Conservation (phyloP, 2,888 invertebrate genomes). For the Augochlorella aurata region DNA sequence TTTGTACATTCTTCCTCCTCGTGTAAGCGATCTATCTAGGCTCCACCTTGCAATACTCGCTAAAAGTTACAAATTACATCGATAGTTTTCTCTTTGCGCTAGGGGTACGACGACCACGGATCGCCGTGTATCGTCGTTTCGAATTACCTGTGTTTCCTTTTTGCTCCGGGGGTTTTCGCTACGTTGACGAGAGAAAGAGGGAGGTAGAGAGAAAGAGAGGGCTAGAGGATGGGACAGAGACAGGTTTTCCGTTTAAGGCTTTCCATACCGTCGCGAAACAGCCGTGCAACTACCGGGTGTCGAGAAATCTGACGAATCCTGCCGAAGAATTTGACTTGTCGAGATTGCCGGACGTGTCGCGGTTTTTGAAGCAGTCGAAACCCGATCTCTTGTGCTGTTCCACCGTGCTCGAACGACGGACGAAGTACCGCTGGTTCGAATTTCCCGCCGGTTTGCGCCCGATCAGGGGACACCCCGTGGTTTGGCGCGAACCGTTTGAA, state of each 20-base stretch:
- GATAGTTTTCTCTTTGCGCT: constrained; percentile 27
- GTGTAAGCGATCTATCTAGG: constrained; percentile 64
- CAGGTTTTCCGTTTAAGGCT: constrained; percentile 11
- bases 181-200: constrained; percentile 17
- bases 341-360: constrained; percentile 15
- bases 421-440: neutral
- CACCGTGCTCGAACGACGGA: constrained; percentile 11
- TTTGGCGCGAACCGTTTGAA: neutral
- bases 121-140: constrained; percentile 22
- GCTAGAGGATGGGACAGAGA: neutral
- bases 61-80: constrained; percentile 52
- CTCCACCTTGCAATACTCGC: constrained; percentile 48
- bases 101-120: constrained; percentile 15
- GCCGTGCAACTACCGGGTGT: constrained; percentile 42
- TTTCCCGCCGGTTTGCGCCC: neutral
- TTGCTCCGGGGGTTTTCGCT: constrained; percentile 32
- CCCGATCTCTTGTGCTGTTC: neutral
- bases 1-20: constrained; percentile 70
- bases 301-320: constrained; percentile 36
- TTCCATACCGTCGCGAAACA: constrained; percentile 40
- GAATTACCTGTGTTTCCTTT: constrained; percentile 14
- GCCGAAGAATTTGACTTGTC: constrained; percentile 7
- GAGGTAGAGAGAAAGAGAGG: neutral
- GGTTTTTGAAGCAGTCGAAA: constrained; percentile 13
- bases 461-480: neutral